These are phyloP conservation scores for Bombyx mori DNA, from an alignment of 1,140 invertebrate species.

Conservation along the genomic window ASM3026992v2 NC_085117.1:14532501-14533000, in stretches of 20 bases:
- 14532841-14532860: too few species aligned
- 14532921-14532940: too few species aligned
- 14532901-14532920: too few species aligned
- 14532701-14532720: constrained; percentile 46
- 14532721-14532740: constrained; percentile 18
- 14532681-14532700: constrained; percentile 47
- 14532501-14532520: too few species aligned
- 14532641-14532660: constrained; percentile 66
- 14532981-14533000: too few species aligned
- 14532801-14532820: too few species aligned
- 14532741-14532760: constrained; percentile 27
- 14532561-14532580: constrained; percentile 31
- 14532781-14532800: constrained; percentile 5
- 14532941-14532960: too few species aligned
- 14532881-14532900: too few species aligned
- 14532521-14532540: too few species aligned
- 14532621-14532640: constrained; percentile 59
- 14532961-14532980: too few species aligned
- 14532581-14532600: constrained; percentile 59
- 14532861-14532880: too few species aligned
- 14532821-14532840: too few species aligned
- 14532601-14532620: constrained; percentile 61
- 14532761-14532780: constrained; percentile 53
- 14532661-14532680: constrained; percentile 43
- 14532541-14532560: constrained; percentile 8